Percentiles rank a stretch among this genome's conserved stretches.
phyloP scores from a whole-genome alignment of 2,888 invertebrate genomes.

The Penaeus monodon region DNA sequence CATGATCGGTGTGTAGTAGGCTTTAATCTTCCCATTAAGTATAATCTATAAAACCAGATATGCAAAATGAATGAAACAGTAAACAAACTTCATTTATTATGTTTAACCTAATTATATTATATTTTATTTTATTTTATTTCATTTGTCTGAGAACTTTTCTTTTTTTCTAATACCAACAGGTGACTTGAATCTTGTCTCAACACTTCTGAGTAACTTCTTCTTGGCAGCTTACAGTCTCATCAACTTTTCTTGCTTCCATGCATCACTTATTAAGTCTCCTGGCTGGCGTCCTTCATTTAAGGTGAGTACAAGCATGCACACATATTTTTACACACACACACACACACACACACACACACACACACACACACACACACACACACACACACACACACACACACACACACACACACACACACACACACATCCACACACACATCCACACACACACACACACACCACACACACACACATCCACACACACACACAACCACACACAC shows the following conservation, averaged over 20 bases:
- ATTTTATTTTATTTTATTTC: too few species aligned
- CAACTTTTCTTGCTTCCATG: slow-evolving; percentile 74
- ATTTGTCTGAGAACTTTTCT: background rate
- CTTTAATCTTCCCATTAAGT: background rate
- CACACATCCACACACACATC: too few species aligned
- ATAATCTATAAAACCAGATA: background rate
- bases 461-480: too few species aligned
- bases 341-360: background rate
- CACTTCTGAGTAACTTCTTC: slow-evolving; percentile 74
- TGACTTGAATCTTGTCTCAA: slow-evolving; percentile 73
- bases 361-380: too few species aligned
- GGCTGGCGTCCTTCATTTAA: slow-evolving; percentile 71
- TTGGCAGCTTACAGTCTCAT: slow-evolving; percentile 73
- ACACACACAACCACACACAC: too few species aligned
- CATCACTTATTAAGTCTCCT: slow-evolving; percentile 73
- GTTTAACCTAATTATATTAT: too few species aligned
- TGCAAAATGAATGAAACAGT: background rate
- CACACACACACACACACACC: too few species aligned
- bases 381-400: too few species aligned
- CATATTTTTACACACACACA: background rate
- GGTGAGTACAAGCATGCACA: slow-evolving; percentile 24
- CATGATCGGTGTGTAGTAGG: slow-evolving; percentile 80
- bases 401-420: too few species aligned
- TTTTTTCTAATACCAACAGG: slow-evolving; percentile 67
- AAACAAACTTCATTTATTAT: background rate